A percentile compares a stretch with the other conserved stretches of the same genome.
phyloP scores from a whole-genome alignment of 2,888 invertebrate species.

The Danaus chrysippus region DNA sequence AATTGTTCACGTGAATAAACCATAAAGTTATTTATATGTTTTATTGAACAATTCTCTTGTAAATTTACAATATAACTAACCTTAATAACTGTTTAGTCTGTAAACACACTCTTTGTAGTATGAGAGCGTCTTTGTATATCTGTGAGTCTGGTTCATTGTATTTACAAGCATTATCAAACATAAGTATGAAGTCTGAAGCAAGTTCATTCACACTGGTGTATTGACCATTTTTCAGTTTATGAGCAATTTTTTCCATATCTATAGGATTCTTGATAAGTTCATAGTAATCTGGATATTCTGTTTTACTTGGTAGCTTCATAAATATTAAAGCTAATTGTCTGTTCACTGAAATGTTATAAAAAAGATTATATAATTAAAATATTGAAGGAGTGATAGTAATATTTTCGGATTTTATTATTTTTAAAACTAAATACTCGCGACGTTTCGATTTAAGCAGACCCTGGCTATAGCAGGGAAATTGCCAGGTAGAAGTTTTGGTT shows the following conservation, averaged over 20 bases:
- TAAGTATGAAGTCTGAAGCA: slow-evolving; percentile 91
- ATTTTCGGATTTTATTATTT: no score
- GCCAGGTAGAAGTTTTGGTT: no score
- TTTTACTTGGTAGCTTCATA: slow-evolving; percentile 95
- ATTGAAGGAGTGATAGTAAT: no score
- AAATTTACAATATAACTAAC: slow-evolving; percentile 43
- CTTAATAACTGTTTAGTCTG: slow-evolving; percentile 94
- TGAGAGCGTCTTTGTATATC: slow-evolving; percentile 97
- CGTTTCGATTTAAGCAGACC: no score
- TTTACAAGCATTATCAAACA: slow-evolving; percentile 98
- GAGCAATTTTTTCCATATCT: slow-evolving; percentile 96
- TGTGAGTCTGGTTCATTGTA: slow-evolving; percentile 98
- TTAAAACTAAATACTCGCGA: no score
- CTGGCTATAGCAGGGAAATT: no score
- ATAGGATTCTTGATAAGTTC: slow-evolving; percentile 98
- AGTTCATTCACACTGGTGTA: slow-evolving; percentile 93
- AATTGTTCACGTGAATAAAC: no score
- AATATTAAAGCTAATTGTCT: slow-evolving; percentile 97
- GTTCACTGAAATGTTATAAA: slow-evolving; percentile 76
- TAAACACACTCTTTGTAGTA: slow-evolving; percentile 93
- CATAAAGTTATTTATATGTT: no score
- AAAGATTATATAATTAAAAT: no score
- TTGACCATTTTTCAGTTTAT: slow-evolving; percentile 86
- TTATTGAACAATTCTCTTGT: no score
- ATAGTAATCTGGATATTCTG: slow-evolving; percentile 98